Evolutionary conservation across 2,888 invertebrate species (phyloP), one percentile per base, ranked within the genome.

Genomic region (Epistrophella euchroma): DNA sequence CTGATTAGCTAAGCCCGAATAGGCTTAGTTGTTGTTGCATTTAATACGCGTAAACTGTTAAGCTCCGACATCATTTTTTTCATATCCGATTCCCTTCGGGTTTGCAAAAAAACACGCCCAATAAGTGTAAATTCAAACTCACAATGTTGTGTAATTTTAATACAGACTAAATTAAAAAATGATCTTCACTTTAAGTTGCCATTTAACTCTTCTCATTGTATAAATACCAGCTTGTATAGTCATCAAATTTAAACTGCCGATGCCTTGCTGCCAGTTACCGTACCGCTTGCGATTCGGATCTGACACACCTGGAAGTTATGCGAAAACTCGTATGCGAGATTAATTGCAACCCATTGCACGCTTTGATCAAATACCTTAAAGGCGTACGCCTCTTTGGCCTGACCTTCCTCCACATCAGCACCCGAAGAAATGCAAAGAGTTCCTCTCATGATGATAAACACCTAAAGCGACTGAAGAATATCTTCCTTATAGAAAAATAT

Each of bases 311-410:
- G 22, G 37, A 68, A 52, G 68, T 17, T 22, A 56, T 56, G 56
- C 32, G 22, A 47, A 55, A 70, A 74, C 62, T 56, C 35, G 50
- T 74, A 70, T 64, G 19, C n/a, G 62, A 71, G 56, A 79, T 83
- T 74, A 64, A 83, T 79, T 74, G 70, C 55, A 40, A 70, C 25
- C 56, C 70, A 83, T 83, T 74, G 70, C 45, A 47, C 47, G 37
- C 37, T 40, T 70, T 83, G 83, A 78, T 83, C 83, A 78, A 78
- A 83, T 83, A 83, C 83, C 83, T 78, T 62, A 43, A 73, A 83
- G 83, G 83, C 68, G 60, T 78, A 68, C 68, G 35, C 56, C 68
- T 73, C 62, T 56, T 74, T 50, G 10, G 68, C 68, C 78, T 74
- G 83, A 77, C 60, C 78, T 74, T 78, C 58, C 68, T 62, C 68